These are phyloP conservation scores for Astyanax mexicanus DNA, from an alignment of 2,797 vertebrate genomes.

Conservation along the genomic window DNA sequence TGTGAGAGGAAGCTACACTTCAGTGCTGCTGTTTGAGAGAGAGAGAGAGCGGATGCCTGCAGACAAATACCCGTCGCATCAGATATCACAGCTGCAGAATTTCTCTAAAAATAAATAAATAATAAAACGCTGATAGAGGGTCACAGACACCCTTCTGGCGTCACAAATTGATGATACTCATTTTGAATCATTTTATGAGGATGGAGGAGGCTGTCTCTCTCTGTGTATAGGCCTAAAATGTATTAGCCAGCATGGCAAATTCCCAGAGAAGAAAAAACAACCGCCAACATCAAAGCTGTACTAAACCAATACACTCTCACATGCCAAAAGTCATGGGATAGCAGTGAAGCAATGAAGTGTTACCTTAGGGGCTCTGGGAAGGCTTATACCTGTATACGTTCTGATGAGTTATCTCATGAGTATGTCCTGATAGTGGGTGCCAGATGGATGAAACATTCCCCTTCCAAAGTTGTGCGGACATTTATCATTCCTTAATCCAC, in stretches of 20 bases:
- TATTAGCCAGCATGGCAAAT: background rate
- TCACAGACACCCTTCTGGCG: background rate
- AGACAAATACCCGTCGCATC: slow-evolving; percentile 9
- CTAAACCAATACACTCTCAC: background rate
- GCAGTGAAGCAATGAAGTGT: too few species aligned
- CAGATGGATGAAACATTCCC: too few species aligned
- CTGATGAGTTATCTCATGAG: too few species aligned
- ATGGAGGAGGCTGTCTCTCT: background rate
- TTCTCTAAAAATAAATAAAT: background rate
- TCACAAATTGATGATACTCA: slow-evolving; percentile 7
- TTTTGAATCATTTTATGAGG: background rate
- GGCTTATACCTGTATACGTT: background rate
- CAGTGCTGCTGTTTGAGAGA: background rate
- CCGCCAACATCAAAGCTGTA: background rate
- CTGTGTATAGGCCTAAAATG: background rate
- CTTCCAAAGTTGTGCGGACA: too few species aligned
- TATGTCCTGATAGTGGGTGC: too few species aligned
- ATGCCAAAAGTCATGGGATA: too few species aligned
- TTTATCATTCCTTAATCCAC: too few species aligned
- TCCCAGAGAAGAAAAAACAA: background rate
- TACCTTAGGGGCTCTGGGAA: too few species aligned
- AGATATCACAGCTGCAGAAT: background rate
- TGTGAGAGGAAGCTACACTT: background rate
- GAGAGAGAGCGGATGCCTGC: background rate
- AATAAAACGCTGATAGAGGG: background rate